Conservation (phyloP, 1,140 invertebrate species). For the Euwallacea similis region DNA sequence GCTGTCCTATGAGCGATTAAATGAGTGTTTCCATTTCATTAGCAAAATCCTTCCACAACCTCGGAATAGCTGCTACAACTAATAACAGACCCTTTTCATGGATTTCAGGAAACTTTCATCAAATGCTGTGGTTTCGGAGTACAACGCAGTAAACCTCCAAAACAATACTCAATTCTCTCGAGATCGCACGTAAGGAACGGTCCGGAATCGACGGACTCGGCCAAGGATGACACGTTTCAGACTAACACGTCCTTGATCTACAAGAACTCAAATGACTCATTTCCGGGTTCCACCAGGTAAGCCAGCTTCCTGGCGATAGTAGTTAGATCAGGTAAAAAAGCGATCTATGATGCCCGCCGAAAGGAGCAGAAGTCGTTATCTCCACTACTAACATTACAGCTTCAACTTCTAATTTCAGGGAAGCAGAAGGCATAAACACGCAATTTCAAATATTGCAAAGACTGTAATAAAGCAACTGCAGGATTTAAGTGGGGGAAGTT, state of each 20-base stretch:
- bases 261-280: constrained; percentile 46
- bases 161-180: constrained; percentile 45
- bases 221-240: constrained; percentile 42
- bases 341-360: no score
- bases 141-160: constrained; percentile 40
- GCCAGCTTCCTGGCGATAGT: no score
- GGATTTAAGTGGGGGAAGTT: background rate
- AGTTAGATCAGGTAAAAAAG: no score
- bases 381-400: no score
- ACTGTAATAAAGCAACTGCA: no score
- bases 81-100: constrained; percentile 21
- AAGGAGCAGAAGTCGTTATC: no score
- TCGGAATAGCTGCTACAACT: constrained; percentile 35
- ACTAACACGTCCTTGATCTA: constrained; percentile 45
- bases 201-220: constrained; percentile 43
- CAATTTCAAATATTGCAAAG: no score
- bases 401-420: background rate
- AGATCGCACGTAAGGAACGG: constrained; percentile 30
- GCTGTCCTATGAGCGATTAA: background rate
- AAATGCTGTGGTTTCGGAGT: constrained; percentile 41
- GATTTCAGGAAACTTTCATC: constrained; percentile 46
- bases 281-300: constrained; percentile 22
- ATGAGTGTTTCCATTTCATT: background rate
- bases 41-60: background rate
- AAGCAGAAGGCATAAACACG: no score